Evolutionary conservation across 2,113 vertebrate species (phyloP).

Genomic region (Nesoenas mayeri): DNA sequence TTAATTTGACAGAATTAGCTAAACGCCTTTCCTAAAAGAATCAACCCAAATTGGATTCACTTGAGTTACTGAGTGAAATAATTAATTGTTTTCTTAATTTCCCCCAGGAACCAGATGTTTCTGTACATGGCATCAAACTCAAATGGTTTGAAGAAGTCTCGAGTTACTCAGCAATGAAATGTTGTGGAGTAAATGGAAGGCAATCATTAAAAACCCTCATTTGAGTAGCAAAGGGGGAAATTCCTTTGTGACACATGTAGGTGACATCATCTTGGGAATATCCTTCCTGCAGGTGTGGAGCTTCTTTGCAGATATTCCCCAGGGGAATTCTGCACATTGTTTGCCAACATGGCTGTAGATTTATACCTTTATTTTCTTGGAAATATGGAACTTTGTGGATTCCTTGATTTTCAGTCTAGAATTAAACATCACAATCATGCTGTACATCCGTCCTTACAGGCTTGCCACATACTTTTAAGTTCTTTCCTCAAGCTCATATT

Average conservation of each 20-base stretch:
- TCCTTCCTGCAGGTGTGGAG: neutral
- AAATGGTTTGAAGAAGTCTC: neutral
- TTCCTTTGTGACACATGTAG: neutral
- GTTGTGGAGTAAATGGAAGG: neutral
- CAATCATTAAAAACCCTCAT: neutral
- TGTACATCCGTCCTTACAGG: neutral
- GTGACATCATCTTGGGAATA: neutral
- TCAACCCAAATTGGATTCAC: conserved; percentile 13
- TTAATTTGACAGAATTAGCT: conserved; percentile 10
- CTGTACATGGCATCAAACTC: conserved; percentile 10
- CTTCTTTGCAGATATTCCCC: neutral
- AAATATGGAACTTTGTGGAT: neutral
- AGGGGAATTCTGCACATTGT: neutral
- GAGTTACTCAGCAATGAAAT: conserved; percentile 1
- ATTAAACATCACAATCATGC: neutral
- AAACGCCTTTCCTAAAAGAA: conserved; percentile 25
- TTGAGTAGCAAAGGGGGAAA: conserved; percentile 1
- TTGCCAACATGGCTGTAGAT: neutral
- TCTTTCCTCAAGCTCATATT: neutral
- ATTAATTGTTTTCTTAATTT: conserved; percentile 57
- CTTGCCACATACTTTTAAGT: neutral
- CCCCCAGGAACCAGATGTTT: conserved; percentile 32
- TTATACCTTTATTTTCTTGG: neutral
- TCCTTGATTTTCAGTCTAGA: neutral
- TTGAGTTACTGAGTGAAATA: conserved; percentile 19